Base-by-base conservation (phyloP, 2,797 vertebrate species). In the Hydrophis major region DNA sequence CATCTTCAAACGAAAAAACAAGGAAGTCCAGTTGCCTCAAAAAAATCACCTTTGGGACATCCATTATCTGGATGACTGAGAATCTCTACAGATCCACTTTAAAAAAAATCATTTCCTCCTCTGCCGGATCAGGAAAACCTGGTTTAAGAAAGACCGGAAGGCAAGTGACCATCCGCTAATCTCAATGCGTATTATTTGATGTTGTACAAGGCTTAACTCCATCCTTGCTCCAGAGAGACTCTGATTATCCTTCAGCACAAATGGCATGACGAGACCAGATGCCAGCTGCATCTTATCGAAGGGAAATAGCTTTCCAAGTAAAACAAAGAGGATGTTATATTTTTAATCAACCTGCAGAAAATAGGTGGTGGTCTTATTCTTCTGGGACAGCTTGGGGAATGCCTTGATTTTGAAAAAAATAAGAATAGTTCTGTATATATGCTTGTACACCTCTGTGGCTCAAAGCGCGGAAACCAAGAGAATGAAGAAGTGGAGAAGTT, bases 91-190 rank as follows among this genome's bases (percentile, higher is more conserved):
- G 6, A 60, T 18, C 20, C 59, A 22, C 20, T 60, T 60, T 60
- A 59, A 20, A 22, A 60, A 22, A 22, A 6, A 0, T 1, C 6
- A 6, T n/a, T n/a, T 66, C 13, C 94, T 94, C 32, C 86, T 95
- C 92, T 91, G 50, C 50, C 90, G 47, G n/a, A 93, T 95, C 95
- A 16, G 0, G 22, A 91, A 74, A 12, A 95, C 95, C 86, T 22
- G 18, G 63, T 55, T 95, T 53, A 93, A 93, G 18, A 94, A 22
- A 59, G 47, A 88, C 20, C 59, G 2, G 22, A 60, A 89, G 90
- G 60, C 28, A 93, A 69, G 28, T 74, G 22, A 20, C 18, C 87
- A 89, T 59, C 92, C 90, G 27, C 63, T 90, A 91, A 87, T 74
- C 91, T 93, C 37, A 53, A 27, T 90, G 8, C 13, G 28, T 25